phyloP scores from a whole-genome alignment of 2,888 invertebrate species.

The Dasypogon diadema region DNA sequence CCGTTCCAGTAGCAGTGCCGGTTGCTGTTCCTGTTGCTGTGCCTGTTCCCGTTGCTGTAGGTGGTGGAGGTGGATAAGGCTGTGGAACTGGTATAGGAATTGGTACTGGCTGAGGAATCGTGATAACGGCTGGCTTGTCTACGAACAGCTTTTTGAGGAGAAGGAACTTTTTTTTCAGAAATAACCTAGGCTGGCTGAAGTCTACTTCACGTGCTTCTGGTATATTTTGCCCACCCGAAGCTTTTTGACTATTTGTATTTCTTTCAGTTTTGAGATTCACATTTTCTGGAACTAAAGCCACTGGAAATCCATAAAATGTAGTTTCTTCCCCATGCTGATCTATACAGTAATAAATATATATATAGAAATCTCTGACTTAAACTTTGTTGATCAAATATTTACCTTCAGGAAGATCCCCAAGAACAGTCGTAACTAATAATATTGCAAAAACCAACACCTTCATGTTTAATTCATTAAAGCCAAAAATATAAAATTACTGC shows the following conservation, averaged over 20 bases:
- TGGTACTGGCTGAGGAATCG: constrained; percentile 20
- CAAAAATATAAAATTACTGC: not conserved
- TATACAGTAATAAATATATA: no score
- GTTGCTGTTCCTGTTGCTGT: constrained; percentile 5
- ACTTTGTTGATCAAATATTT: not conserved
- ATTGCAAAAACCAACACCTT: not conserved
- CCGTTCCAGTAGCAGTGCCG: not conserved
- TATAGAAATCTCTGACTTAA: no score
- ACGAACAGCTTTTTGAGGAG: constrained; percentile 15
- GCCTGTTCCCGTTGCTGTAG: not conserved
- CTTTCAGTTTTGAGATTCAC: not conserved
- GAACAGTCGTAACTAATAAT: not conserved
- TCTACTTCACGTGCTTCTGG: not conserved
- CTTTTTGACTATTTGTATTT: not conserved
- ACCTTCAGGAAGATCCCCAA: not conserved
- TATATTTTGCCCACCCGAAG: not conserved
- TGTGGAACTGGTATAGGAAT: constrained; percentile 22
- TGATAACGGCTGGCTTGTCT: constrained; percentile 18
- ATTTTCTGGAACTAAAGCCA: not conserved
- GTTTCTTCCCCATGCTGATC: not conserved
- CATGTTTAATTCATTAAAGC: not conserved
- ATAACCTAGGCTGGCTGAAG: constrained; percentile 10
- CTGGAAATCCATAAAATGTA: not conserved
- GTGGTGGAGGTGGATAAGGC: not conserved
- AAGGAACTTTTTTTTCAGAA: constrained; percentile 27